Evolutionary conservation across 2,888 invertebrate species (phyloP), one percentile per base, ranked within the genome.

Genomic region (Cremastinae sp.): DNA sequence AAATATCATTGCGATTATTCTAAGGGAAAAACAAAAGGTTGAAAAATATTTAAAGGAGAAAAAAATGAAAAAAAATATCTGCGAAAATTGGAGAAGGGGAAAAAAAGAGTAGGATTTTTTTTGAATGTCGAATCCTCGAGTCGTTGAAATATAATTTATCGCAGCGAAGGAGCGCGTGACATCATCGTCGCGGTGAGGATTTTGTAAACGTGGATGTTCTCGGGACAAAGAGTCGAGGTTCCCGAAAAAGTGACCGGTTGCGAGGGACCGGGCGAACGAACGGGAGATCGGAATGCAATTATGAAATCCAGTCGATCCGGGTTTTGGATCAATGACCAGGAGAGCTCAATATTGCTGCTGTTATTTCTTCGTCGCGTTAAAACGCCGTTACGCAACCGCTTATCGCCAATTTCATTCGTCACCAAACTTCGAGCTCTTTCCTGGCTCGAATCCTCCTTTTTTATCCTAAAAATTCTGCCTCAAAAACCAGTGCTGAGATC

Each of bases 261-360:
- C 38, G 36, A 54, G 4, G 2, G 36, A 54, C 9, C 16, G 16
- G n/a, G 58, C 22, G 47, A 1, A 5, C 41, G 45, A 28, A 22
- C 16, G 38, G 51, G 38, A 51, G 51, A 61, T 43, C n/a, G 53
- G 80, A 82, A 84, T 80, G 83, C 71, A 79, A 83, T 83, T 84
- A 79, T 80, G 80, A 83, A 83, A 83, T 80, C 74, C 76, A 22
- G 65, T 74, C 59, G 74, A 45, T 65, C 34, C 70, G 58, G 54
- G 41, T 77, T 78, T 77, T 82, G 78, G 84, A 84, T 84, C 83
- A 83, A 83, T 83, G 82, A 82, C 83, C 84, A 82, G 79, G 54
- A 54, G 56, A 68, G 41, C 64, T 41, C 22, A n/a, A 45, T 20
- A n/a, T 22, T 1, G 10, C 54, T 74, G 62, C 68, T 28, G 14